phyloP scores from a whole-genome alignment of 2,113 vertebrate species.

The Hipposideros armiger region DNA sequence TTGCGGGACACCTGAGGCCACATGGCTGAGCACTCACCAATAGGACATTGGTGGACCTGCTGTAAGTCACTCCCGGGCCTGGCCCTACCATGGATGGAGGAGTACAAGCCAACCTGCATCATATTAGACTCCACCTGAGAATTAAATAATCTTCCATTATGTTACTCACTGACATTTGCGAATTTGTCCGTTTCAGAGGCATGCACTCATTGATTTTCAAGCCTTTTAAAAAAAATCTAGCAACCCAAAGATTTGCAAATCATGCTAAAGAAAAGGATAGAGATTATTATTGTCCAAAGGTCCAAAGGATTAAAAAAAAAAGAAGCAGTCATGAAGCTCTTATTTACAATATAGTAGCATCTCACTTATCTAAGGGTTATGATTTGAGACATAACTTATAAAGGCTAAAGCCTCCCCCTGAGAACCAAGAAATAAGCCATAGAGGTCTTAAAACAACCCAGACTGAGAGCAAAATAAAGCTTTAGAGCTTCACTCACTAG shows the following conservation, averaged over 20 bases:
- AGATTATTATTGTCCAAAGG: not conserved
- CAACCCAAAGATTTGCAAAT: not conserved
- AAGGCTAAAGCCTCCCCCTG: not conserved
- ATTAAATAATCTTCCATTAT: not conserved
- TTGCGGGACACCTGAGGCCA: not conserved
- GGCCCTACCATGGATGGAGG: not conserved
- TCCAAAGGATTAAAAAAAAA: not conserved
- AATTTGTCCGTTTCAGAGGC: not conserved
- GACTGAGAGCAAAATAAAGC: not conserved
- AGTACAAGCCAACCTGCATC: not conserved
- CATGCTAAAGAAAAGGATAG: not conserved
- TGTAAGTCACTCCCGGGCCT: not conserved
- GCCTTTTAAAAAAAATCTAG: constrained; percentile 10
- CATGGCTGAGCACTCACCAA: not conserved
- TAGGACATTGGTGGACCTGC: accelerated
- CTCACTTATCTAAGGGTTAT: not conserved
- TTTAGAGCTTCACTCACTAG: not conserved
- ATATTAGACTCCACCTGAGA: not conserved
- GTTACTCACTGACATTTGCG: not conserved
- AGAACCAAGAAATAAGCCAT: not conserved
- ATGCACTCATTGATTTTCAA: constrained; percentile 28
- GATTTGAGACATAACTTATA: not conserved
- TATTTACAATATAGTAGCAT: not conserved
- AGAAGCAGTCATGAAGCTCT: not conserved
- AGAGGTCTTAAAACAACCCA: not conserved